Conservation (phyloP, 2,888 invertebrate genomes). For the Gryllus longicercus region DNA sequence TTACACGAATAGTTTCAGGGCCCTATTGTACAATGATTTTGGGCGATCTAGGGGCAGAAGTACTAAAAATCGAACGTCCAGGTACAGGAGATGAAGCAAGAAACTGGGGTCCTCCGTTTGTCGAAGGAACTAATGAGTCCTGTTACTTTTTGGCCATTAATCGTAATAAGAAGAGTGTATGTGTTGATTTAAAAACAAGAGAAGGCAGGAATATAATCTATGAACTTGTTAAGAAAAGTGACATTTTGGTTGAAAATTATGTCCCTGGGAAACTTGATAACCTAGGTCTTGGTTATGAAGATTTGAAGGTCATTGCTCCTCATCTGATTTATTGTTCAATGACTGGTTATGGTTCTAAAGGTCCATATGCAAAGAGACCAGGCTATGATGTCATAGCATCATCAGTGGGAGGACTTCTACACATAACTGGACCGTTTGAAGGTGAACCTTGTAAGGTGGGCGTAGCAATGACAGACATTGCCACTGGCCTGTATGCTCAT, state of each 20-base stretch:
- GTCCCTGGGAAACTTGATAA: slow-evolving; percentile 81
- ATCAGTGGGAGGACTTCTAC: slow-evolving; percentile 84
- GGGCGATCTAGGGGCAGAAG: slow-evolving; percentile 87
- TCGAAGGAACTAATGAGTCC: slow-evolving; percentile 59
- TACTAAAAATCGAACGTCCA: slow-evolving; percentile 88
- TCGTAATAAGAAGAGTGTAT: slow-evolving; percentile 90
- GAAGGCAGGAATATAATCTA: slow-evolving; percentile 63
- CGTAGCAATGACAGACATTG: slow-evolving; percentile 87
- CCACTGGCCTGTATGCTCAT: slow-evolving; percentile 91
- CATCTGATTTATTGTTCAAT: slow-evolving; percentile 88
- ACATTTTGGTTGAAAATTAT: slow-evolving; percentile 91
- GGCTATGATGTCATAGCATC: slow-evolving; percentile 96
- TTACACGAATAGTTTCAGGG: slow-evolving; percentile 86
- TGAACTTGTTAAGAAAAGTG: slow-evolving; percentile 71
- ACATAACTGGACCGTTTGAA: slow-evolving; percentile 80
- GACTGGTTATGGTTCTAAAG: slow-evolving; percentile 84
- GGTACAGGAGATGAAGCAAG: slow-evolving; percentile 81
- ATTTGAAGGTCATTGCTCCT: slow-evolving; percentile 66
- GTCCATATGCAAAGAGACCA: slow-evolving; percentile 81
- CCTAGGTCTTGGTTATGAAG: slow-evolving; percentile 75
- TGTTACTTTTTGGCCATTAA: slow-evolving; percentile 86
- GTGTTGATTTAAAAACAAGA: slow-evolving; percentile 73
- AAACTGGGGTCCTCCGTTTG: slow-evolving; percentile 90
- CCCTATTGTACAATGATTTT: slow-evolving; percentile 93
- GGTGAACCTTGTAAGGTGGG: slow-evolving; percentile 89